Conservation (phyloP, 2,888 invertebrate genomes). For the Drosophila parthenogenetica region DNA sequence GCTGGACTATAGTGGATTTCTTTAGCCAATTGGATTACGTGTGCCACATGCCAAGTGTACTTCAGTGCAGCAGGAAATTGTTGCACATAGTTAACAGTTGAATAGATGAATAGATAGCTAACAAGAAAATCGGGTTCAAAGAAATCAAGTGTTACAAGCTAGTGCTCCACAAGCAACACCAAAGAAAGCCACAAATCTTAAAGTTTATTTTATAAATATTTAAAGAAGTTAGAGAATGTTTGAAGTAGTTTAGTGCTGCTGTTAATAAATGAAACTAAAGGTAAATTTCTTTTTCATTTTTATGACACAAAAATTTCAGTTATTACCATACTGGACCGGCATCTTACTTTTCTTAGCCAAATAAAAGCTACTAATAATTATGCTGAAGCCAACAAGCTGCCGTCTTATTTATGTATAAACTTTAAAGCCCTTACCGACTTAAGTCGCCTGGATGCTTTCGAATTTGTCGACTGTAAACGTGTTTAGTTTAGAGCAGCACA, state of each 20-base stretch:
- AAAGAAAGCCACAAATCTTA: not conserved
- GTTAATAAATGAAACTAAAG: too few species aligned
- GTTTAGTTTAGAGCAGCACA: not conserved
- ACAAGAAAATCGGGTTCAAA: not conserved
- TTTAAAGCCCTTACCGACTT: not conserved
- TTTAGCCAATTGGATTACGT: slow-evolving; percentile 31
- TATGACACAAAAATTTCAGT: too few species aligned
- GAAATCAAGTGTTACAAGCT: not conserved
- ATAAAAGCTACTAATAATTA: too few species aligned
- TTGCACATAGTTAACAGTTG: slow-evolving; percentile 48
- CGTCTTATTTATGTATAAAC: not conserved
- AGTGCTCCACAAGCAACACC: not conserved
- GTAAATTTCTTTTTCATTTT: too few species aligned
- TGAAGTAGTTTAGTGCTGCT: too few species aligned
- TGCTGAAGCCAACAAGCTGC: too few species aligned
- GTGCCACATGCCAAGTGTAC: slow-evolving; percentile 28
- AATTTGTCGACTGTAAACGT: not conserved
- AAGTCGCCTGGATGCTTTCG: not conserved
- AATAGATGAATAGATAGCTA: slow-evolving; percentile 27
- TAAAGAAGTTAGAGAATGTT: not conserved
- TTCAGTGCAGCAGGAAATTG: slow-evolving; percentile 37
- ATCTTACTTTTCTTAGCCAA: too few species aligned
- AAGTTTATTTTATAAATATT: not conserved
- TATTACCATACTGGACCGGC: too few species aligned
- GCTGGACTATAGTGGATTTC: slow-evolving; percentile 20